Conservation (phyloP, 2,888 invertebrate species). For the Lasius platythorax region DNA sequence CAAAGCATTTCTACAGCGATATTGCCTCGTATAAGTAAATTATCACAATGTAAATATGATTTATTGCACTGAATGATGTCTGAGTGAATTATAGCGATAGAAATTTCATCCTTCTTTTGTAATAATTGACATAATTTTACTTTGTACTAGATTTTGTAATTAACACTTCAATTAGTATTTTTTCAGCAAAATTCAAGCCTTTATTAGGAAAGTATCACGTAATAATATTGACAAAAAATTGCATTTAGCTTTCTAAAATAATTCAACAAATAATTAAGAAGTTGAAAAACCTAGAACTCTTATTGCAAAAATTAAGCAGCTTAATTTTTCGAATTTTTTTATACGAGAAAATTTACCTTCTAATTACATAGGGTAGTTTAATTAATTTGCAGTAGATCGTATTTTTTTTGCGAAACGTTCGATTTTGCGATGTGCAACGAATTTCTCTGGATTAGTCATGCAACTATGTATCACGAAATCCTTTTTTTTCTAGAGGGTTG, state of each 20-base stretch:
- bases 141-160: not conserved
- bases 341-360: not conserved
- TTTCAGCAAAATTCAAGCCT: not conserved
- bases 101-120: not conserved
- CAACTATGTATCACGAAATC: not conserved
- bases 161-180: not conserved
- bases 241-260: not conserved
- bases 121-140: not conserved
- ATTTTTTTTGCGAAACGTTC: not conserved
- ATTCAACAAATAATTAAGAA: not conserved
- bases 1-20: not conserved
- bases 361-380: not conserved
- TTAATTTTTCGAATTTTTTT: not conserved
- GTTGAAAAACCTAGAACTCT: too few species aligned
- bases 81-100: not conserved
- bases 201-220: not conserved
- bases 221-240: not conserved
- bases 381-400: not conserved
- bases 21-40: slow-evolving; percentile 1
- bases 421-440: not conserved
- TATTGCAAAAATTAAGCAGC: not conserved
- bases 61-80: not conserved
- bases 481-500: slow-evolving; percentile 89
- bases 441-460: not conserved
- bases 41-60: slow-evolving; percentile 5